These are phyloP conservation scores for Theretra japonica DNA, from an alignment of 2,888 invertebrate species.

Conservation along the genomic window DNA sequence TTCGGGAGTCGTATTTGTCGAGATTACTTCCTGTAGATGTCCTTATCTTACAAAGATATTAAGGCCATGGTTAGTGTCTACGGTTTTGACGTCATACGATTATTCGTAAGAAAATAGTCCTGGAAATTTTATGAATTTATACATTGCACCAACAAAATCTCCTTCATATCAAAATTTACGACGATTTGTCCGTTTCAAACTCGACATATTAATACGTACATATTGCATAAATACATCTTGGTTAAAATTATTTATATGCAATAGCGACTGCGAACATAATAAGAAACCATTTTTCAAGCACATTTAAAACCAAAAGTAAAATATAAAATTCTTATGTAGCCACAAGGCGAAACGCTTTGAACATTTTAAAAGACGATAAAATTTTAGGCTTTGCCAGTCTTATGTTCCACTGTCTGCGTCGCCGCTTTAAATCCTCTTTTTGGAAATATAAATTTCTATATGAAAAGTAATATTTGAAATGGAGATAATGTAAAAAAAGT, in stretches of 20 bases:
- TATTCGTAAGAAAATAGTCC: too few species aligned
- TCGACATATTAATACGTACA: too few species aligned
- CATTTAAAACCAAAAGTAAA: background rate
- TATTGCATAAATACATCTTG: too few species aligned
- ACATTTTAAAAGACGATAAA: slow-evolving; percentile 1
- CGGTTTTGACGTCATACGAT: too few species aligned
- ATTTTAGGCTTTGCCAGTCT: background rate
- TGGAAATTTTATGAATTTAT: too few species aligned
- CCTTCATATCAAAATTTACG: too few species aligned
- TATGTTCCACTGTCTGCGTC: background rate
- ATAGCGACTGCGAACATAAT: background rate
- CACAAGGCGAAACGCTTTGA: background rate
- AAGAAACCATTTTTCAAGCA: background rate
- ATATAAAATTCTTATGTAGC: background rate
- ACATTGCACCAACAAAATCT: too few species aligned
- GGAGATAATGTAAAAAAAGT: background rate
- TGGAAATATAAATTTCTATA: background rate
- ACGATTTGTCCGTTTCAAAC: too few species aligned
- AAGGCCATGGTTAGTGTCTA: too few species aligned
- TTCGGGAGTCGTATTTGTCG: too few species aligned
- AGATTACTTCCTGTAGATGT: too few species aligned
- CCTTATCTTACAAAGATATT: too few species aligned
- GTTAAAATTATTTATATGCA: background rate
- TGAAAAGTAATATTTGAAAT: background rate
- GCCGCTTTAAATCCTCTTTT: background rate